A percentile compares a stretch with the other conserved stretches of the same genome.
phyloP scores from a whole-genome alignment of 2,113 vertebrate genomes.

The Aegypius monachus region DNA sequence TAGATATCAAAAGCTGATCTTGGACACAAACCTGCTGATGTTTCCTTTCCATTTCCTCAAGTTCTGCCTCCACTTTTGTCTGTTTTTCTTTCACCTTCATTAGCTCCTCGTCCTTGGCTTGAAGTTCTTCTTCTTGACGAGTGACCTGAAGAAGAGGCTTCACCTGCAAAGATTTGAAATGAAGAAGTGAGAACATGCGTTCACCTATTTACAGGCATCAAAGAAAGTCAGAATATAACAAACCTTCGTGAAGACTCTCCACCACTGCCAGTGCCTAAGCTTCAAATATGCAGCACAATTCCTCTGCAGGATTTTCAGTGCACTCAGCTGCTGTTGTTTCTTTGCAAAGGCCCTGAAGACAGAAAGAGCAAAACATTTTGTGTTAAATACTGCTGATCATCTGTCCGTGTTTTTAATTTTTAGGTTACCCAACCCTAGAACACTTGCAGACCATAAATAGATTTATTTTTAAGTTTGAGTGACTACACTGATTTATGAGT shows the following conservation, averaged over 20 bases:
- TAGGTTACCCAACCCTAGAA: background rate
- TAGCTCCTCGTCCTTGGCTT: conserved; percentile 95
- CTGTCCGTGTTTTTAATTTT: background rate
- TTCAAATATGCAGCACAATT: conserved; percentile 97
- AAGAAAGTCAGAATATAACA: background rate
- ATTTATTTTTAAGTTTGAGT: background rate
- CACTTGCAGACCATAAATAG: background rate
- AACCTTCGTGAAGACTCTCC: conserved; percentile 98
- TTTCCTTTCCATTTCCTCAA: conserved; percentile 95
- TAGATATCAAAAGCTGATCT: background rate
- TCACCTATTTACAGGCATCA: background rate
- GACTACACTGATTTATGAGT: background rate
- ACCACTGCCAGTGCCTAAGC: conserved; percentile 98
- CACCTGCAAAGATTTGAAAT: conserved; percentile 74
- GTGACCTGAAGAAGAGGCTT: conserved; percentile 98
- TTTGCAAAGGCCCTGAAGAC: conserved; percentile 89
- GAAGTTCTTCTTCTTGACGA: conserved; percentile 95
- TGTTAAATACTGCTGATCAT: background rate
- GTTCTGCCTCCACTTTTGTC: conserved; percentile 90
- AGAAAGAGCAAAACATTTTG: background rate
- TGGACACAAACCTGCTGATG: conserved; percentile 87
- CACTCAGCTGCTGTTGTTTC: conserved; percentile 96
- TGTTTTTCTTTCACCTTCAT: conserved; percentile 96
- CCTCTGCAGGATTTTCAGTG: conserved; percentile 95
- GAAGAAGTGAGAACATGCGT: background rate